A percentile compares a stretch with the other conserved stretches of the same genome.
phyloP scores from a whole-genome alignment of 1,140 invertebrate species.

The Yoshiicerus persimilis region DNA sequence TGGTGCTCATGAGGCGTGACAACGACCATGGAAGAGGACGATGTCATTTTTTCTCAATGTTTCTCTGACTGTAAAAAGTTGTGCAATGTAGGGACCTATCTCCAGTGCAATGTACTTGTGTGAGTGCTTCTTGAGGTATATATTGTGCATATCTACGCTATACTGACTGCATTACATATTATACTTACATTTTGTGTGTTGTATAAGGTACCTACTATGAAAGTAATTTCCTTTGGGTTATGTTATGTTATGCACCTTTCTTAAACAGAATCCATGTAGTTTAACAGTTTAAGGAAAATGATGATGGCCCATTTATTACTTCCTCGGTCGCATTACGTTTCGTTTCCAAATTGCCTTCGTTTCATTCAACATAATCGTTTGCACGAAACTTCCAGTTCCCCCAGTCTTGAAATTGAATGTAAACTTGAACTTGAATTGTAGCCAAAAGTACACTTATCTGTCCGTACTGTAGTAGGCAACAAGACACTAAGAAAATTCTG shows the following conservation, averaged over 20 bases:
- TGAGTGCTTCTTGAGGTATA: neutral
- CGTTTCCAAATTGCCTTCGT: slow-evolving; percentile 10
- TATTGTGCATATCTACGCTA: neutral
- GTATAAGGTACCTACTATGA: no score
- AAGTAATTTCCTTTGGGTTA: neutral
- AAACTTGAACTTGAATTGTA: slow-evolving; percentile 2
- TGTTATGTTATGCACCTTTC: neutral
- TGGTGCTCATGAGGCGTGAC: neutral
- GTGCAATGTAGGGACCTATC: neutral
- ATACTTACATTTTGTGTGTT: neutral
- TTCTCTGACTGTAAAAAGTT: neutral
- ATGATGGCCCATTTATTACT: slow-evolving; percentile 16
- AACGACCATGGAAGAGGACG: neutral
- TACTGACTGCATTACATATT: neutral
- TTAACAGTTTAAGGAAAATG: neutral
- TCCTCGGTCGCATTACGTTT: neutral
- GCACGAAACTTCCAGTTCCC: neutral
- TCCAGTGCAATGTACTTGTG: neutral
- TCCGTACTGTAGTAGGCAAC: neutral
- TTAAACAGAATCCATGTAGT: neutral
- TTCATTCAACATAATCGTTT: slow-evolving; percentile 15
- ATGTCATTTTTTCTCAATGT: neutral
- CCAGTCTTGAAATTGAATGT: neutral
- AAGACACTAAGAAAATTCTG: neutral
- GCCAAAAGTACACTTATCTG: neutral